A percentile compares a stretch with the other conserved stretches of the same genome.
Conservation (phyloP, 2,113 vertebrate genomes). For the Neofelis nebulosa region DNA sequence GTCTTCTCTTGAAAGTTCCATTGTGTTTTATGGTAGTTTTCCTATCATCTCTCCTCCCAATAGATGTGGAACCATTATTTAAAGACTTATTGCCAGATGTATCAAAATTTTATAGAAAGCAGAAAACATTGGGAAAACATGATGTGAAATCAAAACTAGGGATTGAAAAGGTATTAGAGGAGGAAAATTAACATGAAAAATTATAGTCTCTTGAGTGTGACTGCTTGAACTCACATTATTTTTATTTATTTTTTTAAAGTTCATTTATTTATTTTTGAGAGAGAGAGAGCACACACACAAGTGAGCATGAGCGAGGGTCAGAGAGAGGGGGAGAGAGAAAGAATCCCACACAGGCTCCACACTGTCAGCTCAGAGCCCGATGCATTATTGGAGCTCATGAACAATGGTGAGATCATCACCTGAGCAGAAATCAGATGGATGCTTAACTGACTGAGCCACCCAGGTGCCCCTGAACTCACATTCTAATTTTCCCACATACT, state of each 20-base stretch:
- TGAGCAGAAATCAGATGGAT: too few species aligned
- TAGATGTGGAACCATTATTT: slow-evolving; percentile 8
- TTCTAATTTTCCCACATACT: background rate
- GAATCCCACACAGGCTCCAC: too few species aligned
- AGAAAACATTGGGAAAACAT: background rate
- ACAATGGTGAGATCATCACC: too few species aligned
- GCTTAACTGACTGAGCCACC: too few species aligned
- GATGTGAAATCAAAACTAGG: background rate
- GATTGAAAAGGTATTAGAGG: background rate
- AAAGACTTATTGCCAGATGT: background rate
- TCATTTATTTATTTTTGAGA: too few species aligned
- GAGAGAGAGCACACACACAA: too few species aligned
- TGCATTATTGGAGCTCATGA: too few species aligned
- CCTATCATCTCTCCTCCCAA: background rate
- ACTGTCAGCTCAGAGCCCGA: too few species aligned
- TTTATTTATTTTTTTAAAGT: too few species aligned
- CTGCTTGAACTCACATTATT: background rate
- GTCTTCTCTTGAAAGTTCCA: background rate
- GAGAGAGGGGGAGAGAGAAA: too few species aligned
- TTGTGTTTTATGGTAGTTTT: slow-evolving; percentile 41
- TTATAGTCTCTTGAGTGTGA: background rate
- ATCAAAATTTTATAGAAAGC: slow-evolving; percentile 39
- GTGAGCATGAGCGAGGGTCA: too few species aligned
- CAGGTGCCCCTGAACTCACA: background rate
- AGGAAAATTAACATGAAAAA: background rate